phyloP scores from a whole-genome alignment of 2,113 vertebrate genomes.

The Nycticorax nycticorax region DNA sequence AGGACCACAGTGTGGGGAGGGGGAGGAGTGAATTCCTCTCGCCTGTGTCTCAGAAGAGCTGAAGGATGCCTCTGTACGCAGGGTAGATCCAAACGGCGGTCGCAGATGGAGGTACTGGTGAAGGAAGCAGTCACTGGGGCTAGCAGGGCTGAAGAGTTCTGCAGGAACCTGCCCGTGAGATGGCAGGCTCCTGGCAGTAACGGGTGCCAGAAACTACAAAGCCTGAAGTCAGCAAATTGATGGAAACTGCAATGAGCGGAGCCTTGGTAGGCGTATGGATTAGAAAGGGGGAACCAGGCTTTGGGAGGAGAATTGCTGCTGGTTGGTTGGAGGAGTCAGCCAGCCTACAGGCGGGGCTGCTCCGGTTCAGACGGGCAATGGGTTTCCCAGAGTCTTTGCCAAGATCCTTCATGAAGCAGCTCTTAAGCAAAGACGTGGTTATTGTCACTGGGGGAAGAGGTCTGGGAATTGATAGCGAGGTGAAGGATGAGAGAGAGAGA shows the following conservation, averaged over 20 bases:
- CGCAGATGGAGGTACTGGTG: background rate
- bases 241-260: background rate
- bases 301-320: background rate
- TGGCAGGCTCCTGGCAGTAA: background rate
- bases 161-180: background rate
- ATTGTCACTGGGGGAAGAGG: background rate
- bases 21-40: background rate
- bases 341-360: background rate
- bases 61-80: background rate
- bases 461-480: background rate
- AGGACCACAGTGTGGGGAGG: background rate
- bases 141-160: background rate
- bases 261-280: background rate
- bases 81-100: background rate
- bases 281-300: background rate
- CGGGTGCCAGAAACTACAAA: background rate
- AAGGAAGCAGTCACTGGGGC: background rate
- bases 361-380: fast-evolving
- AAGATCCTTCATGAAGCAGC: background rate
- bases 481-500: background rate
- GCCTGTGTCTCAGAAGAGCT: fast-evolving
- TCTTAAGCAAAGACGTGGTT: background rate
- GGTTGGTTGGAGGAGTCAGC: background rate
- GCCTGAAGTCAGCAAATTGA: background rate
- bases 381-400: background rate